Conservation (phyloP, 2,797 vertebrate genomes). For the Cirrhinus mrigala region DNA sequence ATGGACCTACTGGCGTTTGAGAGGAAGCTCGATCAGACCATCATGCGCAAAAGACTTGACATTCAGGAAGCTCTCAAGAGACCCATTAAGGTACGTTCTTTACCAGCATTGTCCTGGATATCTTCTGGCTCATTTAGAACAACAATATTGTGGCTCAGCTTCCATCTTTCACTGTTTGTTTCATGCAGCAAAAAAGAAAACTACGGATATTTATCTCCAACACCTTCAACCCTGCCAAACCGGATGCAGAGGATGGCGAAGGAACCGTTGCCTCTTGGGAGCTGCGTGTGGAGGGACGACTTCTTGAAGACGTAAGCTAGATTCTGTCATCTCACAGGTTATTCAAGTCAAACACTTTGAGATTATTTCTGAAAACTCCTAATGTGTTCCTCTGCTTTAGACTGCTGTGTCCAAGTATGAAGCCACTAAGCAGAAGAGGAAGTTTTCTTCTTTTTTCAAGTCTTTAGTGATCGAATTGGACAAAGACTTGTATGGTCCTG, state of each 20-base stretch:
- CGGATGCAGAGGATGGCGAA: constrained; percentile 96
- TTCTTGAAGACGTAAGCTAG: constrained; percentile 94
- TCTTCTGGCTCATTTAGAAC: no score
- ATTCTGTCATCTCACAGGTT: background rate
- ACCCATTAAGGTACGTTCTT: constrained; percentile 90
- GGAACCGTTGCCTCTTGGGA: constrained; percentile 99
- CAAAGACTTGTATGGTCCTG: constrained; percentile 98
- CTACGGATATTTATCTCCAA: constrained; percentile 99
- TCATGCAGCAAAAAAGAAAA: constrained; percentile 95
- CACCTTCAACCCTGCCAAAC: constrained; percentile 98
- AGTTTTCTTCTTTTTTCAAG: constrained; percentile 99
- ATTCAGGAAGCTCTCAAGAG: constrained; percentile 99
- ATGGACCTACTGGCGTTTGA: constrained; percentile 99
- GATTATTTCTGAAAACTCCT: background rate
- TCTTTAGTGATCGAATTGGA: constrained; percentile 98
- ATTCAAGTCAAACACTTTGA: background rate
- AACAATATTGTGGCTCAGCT: background rate
- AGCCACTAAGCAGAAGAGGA: constrained; percentile 98
- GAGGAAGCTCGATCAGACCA: constrained; percentile 97
- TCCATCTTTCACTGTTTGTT: background rate
- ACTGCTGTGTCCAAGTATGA: constrained; percentile 98
- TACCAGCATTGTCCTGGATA: background rate
- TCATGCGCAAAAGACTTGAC: constrained; percentile 97
- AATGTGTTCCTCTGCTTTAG: constrained; percentile 70
- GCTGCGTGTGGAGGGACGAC: constrained; percentile 94